These are phyloP conservation scores for Amniataba percoides DNA, from an alignment of 2,797 vertebrate species.

Conservation along the genomic window DNA sequence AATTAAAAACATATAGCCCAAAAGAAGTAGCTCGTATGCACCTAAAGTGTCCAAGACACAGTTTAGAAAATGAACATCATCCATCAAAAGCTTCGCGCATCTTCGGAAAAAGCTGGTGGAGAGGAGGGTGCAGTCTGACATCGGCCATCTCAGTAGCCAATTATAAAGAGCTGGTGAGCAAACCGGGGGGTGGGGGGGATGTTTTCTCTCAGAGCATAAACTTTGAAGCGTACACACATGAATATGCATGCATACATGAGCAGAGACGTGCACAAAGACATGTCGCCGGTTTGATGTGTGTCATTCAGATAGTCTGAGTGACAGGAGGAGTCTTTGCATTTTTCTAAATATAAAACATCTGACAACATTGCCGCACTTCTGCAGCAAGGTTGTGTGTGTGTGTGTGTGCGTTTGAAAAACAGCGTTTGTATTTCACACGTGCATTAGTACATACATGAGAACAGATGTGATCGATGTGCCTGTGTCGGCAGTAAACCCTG, in stretches of 20 bases:
- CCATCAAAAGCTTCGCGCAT: slow-evolving; percentile 74
- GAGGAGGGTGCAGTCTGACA: slow-evolving; percentile 13
- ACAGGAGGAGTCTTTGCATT: not conserved
- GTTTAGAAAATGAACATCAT: slow-evolving; percentile 83
- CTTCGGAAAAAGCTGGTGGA: slow-evolving; percentile 29
- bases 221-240: not conserved
- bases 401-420: not conserved
- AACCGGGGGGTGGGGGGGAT: not conserved
- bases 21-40: slow-evolving; percentile 74
- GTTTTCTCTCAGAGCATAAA: slow-evolving; percentile 36
- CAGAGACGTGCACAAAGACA: not conserved
- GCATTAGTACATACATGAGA: slow-evolving; percentile 36
- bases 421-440: not conserved
- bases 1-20: slow-evolving; percentile 80
- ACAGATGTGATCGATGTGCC: slow-evolving; percentile 25
- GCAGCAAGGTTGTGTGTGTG: not conserved
- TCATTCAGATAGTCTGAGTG: slow-evolving; percentile 21
- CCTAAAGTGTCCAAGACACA: slow-evolving; percentile 75
- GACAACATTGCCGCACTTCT: slow-evolving; percentile 7
- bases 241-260: not conserved
- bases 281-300: slow-evolving; percentile 13
- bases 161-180: slow-evolving; percentile 32
- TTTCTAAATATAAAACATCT: slow-evolving; percentile 19
- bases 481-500: not conserved
- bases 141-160: slow-evolving; percentile 54